Evolutionary conservation across 1,140 invertebrate genomes (phyloP).

Genomic region (Callitettix versicolor): DNA sequence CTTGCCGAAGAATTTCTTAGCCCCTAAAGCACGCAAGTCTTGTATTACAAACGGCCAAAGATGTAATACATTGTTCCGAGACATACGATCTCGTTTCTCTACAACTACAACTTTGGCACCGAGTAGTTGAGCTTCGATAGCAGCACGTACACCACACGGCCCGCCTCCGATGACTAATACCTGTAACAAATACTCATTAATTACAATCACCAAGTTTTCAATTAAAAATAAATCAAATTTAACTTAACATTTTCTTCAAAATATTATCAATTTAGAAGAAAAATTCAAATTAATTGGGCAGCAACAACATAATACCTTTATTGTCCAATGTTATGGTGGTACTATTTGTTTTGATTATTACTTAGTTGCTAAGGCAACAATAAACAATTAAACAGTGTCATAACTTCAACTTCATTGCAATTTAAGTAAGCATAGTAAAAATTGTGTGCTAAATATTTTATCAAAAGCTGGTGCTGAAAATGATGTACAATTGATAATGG

Average conservation of each 20-base stretch:
- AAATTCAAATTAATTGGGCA: too few relatives aligned
- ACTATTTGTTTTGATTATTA: neutral
- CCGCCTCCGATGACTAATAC: constrained; percentile 89
- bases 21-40: constrained; percentile 85
- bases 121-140: constrained; percentile 92
- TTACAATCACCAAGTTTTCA: neutral
- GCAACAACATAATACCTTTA: too few relatives aligned
- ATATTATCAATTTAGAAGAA: too few relatives aligned
- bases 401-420: too few relatives aligned
- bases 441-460: too few relatives aligned
- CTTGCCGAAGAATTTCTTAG: constrained; percentile 98
- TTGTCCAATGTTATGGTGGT: neutral
- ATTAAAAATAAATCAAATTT: too few relatives aligned
- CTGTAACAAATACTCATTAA: constrained; percentile 29
- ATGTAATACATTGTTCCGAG: constrained; percentile 95
- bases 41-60: constrained; percentile 98
- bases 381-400: too few relatives aligned
- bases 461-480: too few relatives aligned
- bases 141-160: constrained; percentile 87
- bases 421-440: too few relatives aligned
- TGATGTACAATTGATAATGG: too few relatives aligned
- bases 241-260: neutral
- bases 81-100: constrained; percentile 86
- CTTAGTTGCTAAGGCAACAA: neutral
- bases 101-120: constrained; percentile 91